Percentiles rank a stretch among this genome's conserved stretches.
Conservation (phyloP, 2,797 vertebrate genomes). For the Argya squamiceps region DNA sequence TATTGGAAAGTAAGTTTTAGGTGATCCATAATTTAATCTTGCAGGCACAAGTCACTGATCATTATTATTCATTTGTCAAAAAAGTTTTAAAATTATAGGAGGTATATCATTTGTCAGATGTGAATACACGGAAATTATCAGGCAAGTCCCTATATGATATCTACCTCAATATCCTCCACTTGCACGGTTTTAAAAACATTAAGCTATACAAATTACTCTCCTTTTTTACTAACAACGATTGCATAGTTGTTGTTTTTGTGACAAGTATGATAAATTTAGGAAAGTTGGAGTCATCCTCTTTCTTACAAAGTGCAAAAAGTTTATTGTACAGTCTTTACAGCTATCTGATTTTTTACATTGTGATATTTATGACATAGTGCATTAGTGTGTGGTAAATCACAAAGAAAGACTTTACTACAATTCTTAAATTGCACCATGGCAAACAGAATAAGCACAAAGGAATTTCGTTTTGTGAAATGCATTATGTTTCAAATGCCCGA, state of each 20-base stretch:
- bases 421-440: neutral
- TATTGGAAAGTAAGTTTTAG: neutral
- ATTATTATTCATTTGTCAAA: neutral
- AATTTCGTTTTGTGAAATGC: neutral
- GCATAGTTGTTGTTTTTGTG: neutral
- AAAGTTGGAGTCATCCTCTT: neutral
- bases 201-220: neutral
- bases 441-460: neutral
- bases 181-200: neutral
- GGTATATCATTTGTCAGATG: neutral
- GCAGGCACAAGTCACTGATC: neutral
- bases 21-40: neutral
- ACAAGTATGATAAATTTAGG: neutral
- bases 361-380: neutral
- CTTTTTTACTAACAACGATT: neutral
- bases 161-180: neutral
- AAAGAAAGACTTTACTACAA: neutral
- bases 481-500: neutral
- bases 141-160: neutral
- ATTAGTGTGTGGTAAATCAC: neutral
- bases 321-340: neutral
- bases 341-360: neutral
- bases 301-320: neutral
- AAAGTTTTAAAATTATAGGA: neutral
- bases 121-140: neutral